These are phyloP conservation scores for Drosophila aff. DNA, from an alignment of 1,140 invertebrate genomes.

Conservation along the genomic window DNA sequence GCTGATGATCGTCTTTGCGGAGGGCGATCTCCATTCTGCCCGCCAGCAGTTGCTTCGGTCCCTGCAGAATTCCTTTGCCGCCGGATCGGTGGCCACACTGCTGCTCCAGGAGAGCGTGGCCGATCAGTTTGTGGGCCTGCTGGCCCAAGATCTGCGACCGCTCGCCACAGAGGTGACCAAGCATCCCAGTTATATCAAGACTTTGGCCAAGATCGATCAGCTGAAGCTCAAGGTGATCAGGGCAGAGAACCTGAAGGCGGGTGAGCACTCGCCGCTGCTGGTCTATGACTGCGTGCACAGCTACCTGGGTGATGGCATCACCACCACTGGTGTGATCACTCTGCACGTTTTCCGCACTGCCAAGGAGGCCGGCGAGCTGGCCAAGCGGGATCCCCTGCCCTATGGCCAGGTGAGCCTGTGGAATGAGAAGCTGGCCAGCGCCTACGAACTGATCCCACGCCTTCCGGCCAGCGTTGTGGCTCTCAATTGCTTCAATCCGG, in stretches of 20 bases:
- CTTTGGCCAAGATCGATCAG: slow-evolving; percentile 46
- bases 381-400: slow-evolving; percentile 53
- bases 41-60: slow-evolving; percentile 60
- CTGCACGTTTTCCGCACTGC: slow-evolving; percentile 76
- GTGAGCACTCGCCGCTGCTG: slow-evolving; percentile 47
- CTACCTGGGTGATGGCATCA: slow-evolving; percentile 47
- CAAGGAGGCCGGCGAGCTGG: slow-evolving; percentile 68
- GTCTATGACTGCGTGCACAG: slow-evolving; percentile 71
- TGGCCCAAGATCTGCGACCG: slow-evolving; percentile 32
- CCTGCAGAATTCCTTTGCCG: slow-evolving; percentile 58
- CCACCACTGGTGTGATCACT: slow-evolving; percentile 56
- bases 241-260: slow-evolving; percentile 30
- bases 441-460: slow-evolving; percentile 68
- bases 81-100: slow-evolving; percentile 54
- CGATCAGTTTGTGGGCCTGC: slow-evolving; percentile 50
- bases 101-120: slow-evolving; percentile 69
- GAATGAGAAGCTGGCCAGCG: slow-evolving; percentile 72
- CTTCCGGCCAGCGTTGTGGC: slow-evolving; percentile 36
- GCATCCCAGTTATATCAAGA: slow-evolving; percentile 38
- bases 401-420: slow-evolving; percentile 65
- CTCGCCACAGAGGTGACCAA: slow-evolving; percentile 29
- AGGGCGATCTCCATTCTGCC: slow-evolving; percentile 66
- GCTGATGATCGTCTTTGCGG: slow-evolving; percentile 70
- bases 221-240: slow-evolving; percentile 61
- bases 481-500: slow-evolving; percentile 67